Evolutionary conservation across 2,888 invertebrate genomes (phyloP).

Genomic region (Lycaena phlaeas): DNA sequence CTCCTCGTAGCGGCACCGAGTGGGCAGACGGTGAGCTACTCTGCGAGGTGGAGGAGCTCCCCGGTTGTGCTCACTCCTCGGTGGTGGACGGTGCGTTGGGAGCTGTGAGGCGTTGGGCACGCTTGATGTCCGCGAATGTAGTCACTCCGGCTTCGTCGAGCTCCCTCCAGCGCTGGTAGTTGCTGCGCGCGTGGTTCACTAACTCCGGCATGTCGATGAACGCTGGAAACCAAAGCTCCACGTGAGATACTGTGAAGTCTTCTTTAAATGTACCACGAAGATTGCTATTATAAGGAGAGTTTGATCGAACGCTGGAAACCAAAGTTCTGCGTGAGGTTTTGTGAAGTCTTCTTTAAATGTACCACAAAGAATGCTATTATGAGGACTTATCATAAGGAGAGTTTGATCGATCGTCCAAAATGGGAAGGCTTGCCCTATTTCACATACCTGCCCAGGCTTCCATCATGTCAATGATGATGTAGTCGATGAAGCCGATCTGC

Average conservation of each 20-base stretch:
- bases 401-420: no score
- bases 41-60: not conserved
- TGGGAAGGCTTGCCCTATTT: no score
- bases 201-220: slow-evolving; percentile 95
- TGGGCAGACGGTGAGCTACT: no score
- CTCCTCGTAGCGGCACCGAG: no score
- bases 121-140: slow-evolving; percentile 77
- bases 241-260: no score
- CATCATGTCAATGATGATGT: slow-evolving; percentile 98
- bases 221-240: slow-evolving; percentile 64
- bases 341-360: no score
- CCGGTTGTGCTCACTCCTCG: not conserved
- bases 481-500: slow-evolving; percentile 97
- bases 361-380: no score
- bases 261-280: no score
- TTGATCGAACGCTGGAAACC: no score
- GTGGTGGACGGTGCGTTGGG: slow-evolving; percentile 26
- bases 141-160: slow-evolving; percentile 83
- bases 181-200: slow-evolving; percentile 85
- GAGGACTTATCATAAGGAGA: no score
- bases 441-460: slow-evolving; percentile 96
- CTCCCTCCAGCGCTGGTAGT: slow-evolving; percentile 94
- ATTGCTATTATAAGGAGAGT: no score
- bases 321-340: no score
- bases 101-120: slow-evolving; percentile 40